phyloP scores from a whole-genome alignment of 2,888 invertebrate genomes.

The Masnerella sp. region DNA sequence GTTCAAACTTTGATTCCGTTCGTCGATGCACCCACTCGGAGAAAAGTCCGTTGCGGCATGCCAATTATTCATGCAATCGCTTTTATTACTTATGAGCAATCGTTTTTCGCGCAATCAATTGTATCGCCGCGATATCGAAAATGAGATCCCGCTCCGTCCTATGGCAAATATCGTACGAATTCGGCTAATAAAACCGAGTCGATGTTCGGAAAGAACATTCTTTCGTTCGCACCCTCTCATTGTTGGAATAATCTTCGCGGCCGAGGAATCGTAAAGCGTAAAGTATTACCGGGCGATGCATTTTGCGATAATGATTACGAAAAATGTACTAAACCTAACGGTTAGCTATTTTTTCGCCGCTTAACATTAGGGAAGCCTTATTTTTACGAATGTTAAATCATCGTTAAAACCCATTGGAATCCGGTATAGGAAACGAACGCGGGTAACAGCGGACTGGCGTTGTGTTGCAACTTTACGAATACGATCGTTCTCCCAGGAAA shows the following conservation, averaged over 20 bases:
- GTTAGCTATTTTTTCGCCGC: constrained; percentile 3
- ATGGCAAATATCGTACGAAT: no score
- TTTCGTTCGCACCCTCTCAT: background rate
- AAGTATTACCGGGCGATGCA: background rate
- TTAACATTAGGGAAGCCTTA: constrained; percentile 14
- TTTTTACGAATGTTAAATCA: constrained; percentile 38
- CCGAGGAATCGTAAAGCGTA: constrained; percentile 1
- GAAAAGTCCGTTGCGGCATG: background rate
- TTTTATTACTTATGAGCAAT: background rate
- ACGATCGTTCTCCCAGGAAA: constrained; percentile 44
- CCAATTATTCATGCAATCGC: constrained; percentile 6
- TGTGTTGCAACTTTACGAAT: constrained; percentile 38
- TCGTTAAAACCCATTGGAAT: constrained; percentile 47
- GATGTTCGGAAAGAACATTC: no score
- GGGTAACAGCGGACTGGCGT: constrained; percentile 34
- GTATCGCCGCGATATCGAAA: no score
- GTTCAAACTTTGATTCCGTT: constrained; percentile 25
- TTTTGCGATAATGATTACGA: constrained; percentile 12
- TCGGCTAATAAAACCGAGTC: no score
- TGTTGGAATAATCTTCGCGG: background rate
- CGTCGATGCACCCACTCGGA: background rate
- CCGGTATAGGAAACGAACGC: constrained; percentile 37
- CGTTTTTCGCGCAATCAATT: no score
- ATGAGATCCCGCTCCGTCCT: no score
- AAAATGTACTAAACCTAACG: background rate